Base-by-base conservation (phyloP, 2,113 vertebrate genomes). In the Vidua chalybeata region DNA sequence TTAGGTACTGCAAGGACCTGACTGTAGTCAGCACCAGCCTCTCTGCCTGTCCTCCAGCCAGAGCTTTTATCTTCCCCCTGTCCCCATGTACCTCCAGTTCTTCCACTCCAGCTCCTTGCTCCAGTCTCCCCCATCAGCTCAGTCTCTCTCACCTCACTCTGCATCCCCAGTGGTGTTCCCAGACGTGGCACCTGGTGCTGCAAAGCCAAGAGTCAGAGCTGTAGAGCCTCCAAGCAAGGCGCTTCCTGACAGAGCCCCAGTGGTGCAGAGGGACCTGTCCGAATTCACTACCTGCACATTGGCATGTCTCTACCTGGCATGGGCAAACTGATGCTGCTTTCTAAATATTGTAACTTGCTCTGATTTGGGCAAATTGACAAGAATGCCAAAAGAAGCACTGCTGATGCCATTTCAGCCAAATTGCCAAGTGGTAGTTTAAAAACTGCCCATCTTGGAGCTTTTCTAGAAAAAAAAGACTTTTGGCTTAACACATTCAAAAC, bases 41-140 rank as follows among this genome's bases (percentile, higher is more conserved):
- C n/a, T 71, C 48, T 55, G 33, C 48, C 54, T 1, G 0, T 51
- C 84, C 21, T 33, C 43, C 33, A 51, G 17, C 8, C 1, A 0
- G 31, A 63, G 76, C 26, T 31, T 0, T 0, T 22, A 6, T 19
- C 48, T 62, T 55, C 19, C 33, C 27, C 1, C 39, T 46, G 2
- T 39, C 51, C 20, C 23, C 35, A 2, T 6, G 2, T 7, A 17
- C 23, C 30, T 87, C 30, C 1, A 5, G 5, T 51, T 46, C 27
- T 93, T 21, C 39, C 23, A 6, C 54, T 76, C 37, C 33, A 51
- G 17, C 35, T 54, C 39, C 22, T 58, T 75, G 62, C 28, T 69
- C 26, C 49, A 20, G 56, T n/a, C 15, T 77, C 28, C 11, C 33
- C 66, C 4, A 6, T 27, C 59, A 90, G 64, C 59, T 35, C 51